These are phyloP conservation scores for Antennarius maculatus DNA, from an alignment of 2,797 vertebrate genomes.

Conservation along the genomic window DNA sequence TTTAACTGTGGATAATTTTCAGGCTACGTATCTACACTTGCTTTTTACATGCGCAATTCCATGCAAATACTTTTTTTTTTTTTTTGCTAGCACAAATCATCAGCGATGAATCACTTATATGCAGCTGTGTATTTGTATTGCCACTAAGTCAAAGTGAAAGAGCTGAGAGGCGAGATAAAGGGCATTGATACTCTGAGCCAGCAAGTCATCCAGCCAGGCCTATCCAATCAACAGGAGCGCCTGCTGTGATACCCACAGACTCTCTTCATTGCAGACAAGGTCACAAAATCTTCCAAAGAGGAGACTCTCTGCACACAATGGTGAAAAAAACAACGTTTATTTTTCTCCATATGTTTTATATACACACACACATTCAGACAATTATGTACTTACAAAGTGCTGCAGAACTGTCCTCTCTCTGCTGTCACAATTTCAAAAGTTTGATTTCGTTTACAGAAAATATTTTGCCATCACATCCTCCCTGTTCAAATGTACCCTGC, in stretches of 20 bases:
- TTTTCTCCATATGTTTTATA: not conserved
- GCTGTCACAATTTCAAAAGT: not conserved
- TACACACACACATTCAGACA: conserved; percentile 5
- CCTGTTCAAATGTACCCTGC: not conserved
- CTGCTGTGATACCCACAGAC: conserved; percentile 69
- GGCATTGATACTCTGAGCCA: conserved; percentile 59
- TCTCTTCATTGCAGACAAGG: conserved; percentile 67
- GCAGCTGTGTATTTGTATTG: conserved; percentile 24
- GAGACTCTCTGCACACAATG: conserved; percentile 41
- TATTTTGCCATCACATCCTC: not conserved
- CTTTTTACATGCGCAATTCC: conserved; percentile 58
- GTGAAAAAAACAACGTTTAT: conserved; percentile 26
- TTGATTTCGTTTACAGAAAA: not conserved
- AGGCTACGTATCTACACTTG: conserved; percentile 70
- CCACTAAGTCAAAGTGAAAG: conserved; percentile 41
- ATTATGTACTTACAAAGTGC: not conserved
- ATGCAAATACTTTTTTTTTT: conserved; percentile 20
- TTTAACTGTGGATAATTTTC: conserved; percentile 83
- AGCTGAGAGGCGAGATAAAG: conserved; percentile 60
- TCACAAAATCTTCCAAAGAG: conserved; percentile 62
- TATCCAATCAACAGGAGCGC: conserved; percentile 71
- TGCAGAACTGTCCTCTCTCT: not conserved
- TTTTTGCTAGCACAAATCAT: conserved; percentile 12
- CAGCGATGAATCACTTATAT: conserved; percentile 15
- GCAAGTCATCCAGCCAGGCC: conserved; percentile 67